These are phyloP conservation scores for Pantherophis guttatus DNA, from an alignment of 2,113 vertebrate genomes.

Conservation along the genomic window DNA sequence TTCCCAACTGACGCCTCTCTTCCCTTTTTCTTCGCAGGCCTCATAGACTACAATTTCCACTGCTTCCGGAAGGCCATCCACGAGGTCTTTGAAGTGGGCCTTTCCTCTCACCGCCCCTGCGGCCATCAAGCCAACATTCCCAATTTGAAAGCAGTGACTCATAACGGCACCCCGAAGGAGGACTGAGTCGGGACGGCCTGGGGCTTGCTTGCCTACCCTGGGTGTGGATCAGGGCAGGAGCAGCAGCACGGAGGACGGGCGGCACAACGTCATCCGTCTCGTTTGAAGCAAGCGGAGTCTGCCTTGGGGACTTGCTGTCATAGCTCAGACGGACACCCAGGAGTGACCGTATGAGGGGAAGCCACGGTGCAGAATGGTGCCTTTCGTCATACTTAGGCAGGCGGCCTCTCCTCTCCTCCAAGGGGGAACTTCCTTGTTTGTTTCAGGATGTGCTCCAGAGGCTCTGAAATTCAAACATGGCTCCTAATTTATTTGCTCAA, in stretches of 20 bases:
- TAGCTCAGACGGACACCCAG: constrained; percentile 48
- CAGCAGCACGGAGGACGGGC: constrained; percentile 46
- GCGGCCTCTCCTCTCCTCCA: constrained; percentile 53
- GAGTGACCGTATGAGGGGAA: constrained; percentile 52
- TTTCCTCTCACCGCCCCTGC: constrained; percentile 82
- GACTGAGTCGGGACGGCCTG: constrained; percentile 35
- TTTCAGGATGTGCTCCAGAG: background rate
- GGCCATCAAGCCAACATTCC: constrained; percentile 79
- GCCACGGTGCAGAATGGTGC: constrained; percentile 52
- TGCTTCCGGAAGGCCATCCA: constrained; percentile 99
- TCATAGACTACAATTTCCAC: constrained; percentile 99
- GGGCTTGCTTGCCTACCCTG: background rate
- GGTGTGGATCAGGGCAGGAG: constrained; percentile 4
- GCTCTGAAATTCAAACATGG: constrained; percentile 14
- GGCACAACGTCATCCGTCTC: constrained; percentile 35
- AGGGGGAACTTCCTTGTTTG: constrained; percentile 42
- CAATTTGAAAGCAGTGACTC: constrained; percentile 87
- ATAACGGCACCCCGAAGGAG: constrained; percentile 88
- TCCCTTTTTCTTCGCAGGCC: constrained; percentile 71
- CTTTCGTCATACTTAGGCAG: constrained; percentile 17
- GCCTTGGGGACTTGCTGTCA: constrained; percentile 54
- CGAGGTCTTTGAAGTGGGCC: constrained; percentile 96
- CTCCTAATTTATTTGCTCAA: constrained; percentile 38
- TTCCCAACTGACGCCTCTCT: background rate
- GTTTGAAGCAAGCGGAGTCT: constrained; percentile 46